phyloP scores from a whole-genome alignment of 2,888 invertebrate species.

The Diarsia rubi region DNA sequence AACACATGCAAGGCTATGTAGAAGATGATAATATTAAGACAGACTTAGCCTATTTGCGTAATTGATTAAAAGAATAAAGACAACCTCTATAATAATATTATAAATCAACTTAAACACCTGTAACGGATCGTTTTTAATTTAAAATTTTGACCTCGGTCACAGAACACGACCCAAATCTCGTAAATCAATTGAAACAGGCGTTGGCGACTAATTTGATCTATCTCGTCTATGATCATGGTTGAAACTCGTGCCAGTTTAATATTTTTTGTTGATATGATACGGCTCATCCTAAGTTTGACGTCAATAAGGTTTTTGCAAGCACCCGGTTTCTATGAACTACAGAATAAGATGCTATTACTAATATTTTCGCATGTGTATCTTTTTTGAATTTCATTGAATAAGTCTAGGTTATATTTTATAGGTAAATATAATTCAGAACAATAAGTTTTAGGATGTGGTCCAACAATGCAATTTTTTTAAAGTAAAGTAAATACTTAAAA shows the following conservation, averaged over 20 bases:
- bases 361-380: neutral
- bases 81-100: neutral
- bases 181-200: constrained; percentile 6
- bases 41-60: too few species aligned
- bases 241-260: neutral
- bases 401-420: too few species aligned
- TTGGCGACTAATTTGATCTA: neutral
- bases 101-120: neutral
- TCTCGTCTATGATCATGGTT: neutral
- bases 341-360: neutral
- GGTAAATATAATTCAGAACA: too few species aligned
- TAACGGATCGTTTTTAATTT: neutral
- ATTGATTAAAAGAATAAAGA: neutral
- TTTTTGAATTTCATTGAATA: too few species aligned
- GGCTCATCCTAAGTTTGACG: neutral
- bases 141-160: neutral
- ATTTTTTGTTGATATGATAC: neutral
- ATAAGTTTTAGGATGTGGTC: too few species aligned
- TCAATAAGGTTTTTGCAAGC: neutral
- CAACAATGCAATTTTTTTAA: too few species aligned
- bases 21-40: neutral
- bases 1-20: too few species aligned
- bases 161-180: neutral
- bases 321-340: neutral
- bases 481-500: too few species aligned